Percentiles rank a stretch among this genome's conserved stretches.
These are phyloP conservation scores for Corydoras maculifer DNA, from an alignment of 2,113 vertebrate genomes.

Conservation along the genomic window DNA sequence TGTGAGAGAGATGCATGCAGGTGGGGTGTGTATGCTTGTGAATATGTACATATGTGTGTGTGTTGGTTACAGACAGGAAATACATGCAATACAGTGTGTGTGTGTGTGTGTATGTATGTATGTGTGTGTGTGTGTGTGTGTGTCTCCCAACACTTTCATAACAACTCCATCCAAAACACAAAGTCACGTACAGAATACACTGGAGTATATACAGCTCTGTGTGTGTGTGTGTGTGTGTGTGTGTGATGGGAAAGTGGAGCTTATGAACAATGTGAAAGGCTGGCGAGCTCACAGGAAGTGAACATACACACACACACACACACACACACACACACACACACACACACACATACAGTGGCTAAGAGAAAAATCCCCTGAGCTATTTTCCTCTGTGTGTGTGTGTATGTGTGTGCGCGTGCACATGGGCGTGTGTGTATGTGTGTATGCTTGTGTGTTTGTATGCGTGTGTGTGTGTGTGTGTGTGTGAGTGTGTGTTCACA, in stretches of 20 bases:
- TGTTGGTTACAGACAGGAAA: background rate
- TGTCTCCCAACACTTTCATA: too few relatives aligned
- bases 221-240: slow-evolving; percentile 5
- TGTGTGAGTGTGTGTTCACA: too few relatives aligned
- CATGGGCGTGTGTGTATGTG: background rate
- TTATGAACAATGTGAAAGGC: slow-evolving; percentile 26
- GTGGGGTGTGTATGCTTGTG: background rate
- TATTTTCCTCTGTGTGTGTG: background rate
- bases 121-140: background rate
- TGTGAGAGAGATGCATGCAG: background rate
- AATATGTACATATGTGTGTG: background rate
- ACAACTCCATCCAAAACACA: too few relatives aligned
- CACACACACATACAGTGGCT: background rate
- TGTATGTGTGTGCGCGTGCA: background rate
- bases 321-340: background rate
- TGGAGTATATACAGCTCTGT: background rate
- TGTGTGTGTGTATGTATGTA: background rate
- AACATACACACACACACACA: slow-evolving; percentile 5
- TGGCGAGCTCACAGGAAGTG: slow-evolving; percentile 29
- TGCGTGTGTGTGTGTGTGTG: background rate
- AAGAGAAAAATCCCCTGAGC: slow-evolving; percentile 8
- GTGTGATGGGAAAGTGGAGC: slow-evolving; percentile 9
- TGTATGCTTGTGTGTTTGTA: background rate
- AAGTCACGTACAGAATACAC: background rate
- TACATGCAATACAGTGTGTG: too few relatives aligned